These are phyloP conservation scores for Glaucidium brasilianum DNA, from an alignment of 2,113 vertebrate genomes.

Conservation along the genomic window DNA sequence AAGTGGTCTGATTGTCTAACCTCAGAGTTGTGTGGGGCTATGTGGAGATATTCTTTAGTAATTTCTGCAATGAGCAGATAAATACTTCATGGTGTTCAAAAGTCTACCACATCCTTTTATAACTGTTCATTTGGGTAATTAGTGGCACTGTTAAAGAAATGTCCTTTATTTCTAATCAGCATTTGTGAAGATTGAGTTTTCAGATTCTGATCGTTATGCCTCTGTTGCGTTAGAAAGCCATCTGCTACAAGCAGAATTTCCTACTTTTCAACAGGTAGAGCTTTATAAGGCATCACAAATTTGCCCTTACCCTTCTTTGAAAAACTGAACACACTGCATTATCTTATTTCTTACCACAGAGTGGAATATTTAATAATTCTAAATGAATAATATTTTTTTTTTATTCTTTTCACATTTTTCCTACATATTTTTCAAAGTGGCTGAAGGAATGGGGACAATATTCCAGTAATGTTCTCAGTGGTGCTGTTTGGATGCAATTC, in stretches of 20 bases:
- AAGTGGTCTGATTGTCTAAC: not conserved
- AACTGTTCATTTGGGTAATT: constrained; percentile 18
- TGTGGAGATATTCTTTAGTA: not conserved
- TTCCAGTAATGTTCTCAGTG: constrained; percentile 26
- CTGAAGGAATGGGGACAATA: constrained; percentile 19
- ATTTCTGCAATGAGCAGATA: not conserved
- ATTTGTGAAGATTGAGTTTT: not conserved
- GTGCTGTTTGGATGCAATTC: not conserved
- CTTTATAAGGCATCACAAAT: not conserved
- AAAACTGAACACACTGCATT: not conserved
- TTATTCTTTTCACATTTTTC: not conserved
- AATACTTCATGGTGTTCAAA: not conserved
- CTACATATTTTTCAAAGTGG: not conserved
- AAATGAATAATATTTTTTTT: not conserved
- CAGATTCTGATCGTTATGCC: not conserved
- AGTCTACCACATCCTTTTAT: not conserved
- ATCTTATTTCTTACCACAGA: not conserved
- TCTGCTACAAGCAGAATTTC: not conserved
- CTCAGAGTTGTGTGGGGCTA: not conserved
- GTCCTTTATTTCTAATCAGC: not conserved
- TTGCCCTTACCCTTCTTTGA: not conserved
- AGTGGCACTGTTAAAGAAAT: not conserved
- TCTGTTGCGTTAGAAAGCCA: not conserved
- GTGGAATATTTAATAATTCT: not conserved
- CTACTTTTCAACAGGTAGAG: not conserved